Percentiles rank a stretch among this genome's conserved stretches.
phyloP scores from a whole-genome alignment of 2,797 vertebrate species.

The Tenualosa thibaudeaui region DNA sequence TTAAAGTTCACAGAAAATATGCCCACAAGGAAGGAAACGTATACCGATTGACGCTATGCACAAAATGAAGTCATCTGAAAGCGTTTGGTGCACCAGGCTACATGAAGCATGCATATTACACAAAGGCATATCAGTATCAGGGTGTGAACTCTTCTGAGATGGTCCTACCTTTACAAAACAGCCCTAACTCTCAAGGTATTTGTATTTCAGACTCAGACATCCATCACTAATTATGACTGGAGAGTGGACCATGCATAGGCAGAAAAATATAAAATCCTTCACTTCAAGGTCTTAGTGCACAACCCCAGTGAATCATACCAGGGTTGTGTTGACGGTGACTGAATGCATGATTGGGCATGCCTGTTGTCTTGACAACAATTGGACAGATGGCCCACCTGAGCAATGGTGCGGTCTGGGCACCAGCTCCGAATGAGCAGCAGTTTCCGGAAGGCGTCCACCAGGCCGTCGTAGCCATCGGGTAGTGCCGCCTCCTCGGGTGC shows the following conservation, averaged over 20 bases:
- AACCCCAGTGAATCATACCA: not conserved
- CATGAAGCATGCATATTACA: not conserved
- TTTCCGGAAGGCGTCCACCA: conserved; percentile 78
- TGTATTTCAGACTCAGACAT: not conserved
- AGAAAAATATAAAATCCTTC: not conserved
- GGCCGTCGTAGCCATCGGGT: conserved; percentile 78
- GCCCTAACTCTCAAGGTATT: not conserved
- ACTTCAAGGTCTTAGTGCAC: not conserved
- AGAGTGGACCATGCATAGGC: not conserved
- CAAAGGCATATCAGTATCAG: not conserved
- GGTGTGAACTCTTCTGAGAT: not conserved
- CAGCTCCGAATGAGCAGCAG: conserved; percentile 83
- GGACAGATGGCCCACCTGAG: conserved; percentile 68
- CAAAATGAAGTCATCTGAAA: too few relatives aligned
- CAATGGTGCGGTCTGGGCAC: conserved; percentile 79
- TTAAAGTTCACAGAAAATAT: too few relatives aligned
- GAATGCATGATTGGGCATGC: too few relatives aligned
- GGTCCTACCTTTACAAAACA: not conserved
- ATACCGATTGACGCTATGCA: too few relatives aligned
- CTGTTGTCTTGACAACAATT: not conserved
- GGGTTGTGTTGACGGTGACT: too few relatives aligned
- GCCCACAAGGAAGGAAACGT: too few relatives aligned
- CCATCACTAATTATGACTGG: not conserved
- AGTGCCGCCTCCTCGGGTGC: conserved; percentile 74
- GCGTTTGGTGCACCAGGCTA: too few relatives aligned